These are phyloP conservation scores for Bombus pascuorum DNA, from an alignment of 1,140 invertebrate species.

Conservation along the genomic window DNA sequence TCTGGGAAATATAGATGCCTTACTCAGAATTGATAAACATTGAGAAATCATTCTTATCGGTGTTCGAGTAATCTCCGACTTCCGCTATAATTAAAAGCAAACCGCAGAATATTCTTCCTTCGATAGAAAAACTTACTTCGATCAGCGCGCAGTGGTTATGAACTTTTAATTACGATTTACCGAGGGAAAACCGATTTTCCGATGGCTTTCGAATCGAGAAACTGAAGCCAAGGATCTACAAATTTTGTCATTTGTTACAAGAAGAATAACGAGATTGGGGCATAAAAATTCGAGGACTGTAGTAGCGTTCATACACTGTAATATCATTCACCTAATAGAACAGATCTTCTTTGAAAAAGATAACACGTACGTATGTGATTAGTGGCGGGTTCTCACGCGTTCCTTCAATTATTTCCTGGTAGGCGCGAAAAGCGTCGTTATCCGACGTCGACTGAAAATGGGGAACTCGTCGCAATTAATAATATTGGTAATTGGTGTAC, in stretches of 20 bases:
- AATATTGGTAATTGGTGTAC: conserved; percentile 71
- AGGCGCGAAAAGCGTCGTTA: conserved; percentile 16
- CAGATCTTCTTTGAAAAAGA: no score
- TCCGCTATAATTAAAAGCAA: neutral
- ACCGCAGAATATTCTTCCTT: neutral
- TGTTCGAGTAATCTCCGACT: neutral
- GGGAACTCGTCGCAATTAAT: conserved; percentile 70
- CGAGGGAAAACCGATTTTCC: neutral
- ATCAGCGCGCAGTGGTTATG: neutral
- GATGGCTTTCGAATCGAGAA: neutral
- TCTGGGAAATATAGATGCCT: neutral
- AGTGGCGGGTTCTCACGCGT: neutral
- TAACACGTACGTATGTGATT: neutral
- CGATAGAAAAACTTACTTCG: neutral
- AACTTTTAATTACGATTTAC: neutral
- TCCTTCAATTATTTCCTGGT: conserved; percentile 35
- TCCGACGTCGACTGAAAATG: conserved; percentile 49
- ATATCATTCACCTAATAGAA: no score
- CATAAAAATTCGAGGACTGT: neutral
- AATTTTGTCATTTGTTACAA: no score
- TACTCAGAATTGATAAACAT: neutral
- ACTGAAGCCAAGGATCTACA: neutral
- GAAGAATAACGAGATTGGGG: neutral
- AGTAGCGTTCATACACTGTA: no score
- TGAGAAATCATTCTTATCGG: conserved; percentile 15